Conservation (phyloP, 2,113 vertebrate species). For the Petrocephalus zakoni region DNA sequence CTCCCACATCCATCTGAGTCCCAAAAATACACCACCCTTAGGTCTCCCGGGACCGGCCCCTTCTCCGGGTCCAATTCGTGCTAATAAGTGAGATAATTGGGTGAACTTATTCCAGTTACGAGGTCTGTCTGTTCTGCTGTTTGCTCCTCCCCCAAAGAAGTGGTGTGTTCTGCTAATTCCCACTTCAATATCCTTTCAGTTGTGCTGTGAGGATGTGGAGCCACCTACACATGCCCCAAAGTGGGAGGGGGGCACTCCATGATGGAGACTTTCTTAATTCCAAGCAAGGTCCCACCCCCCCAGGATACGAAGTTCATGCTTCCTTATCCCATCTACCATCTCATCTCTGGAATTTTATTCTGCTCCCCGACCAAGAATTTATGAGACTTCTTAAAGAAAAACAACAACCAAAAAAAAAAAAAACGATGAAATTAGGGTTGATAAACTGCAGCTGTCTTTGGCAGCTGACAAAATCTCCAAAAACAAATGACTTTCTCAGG, state of each 20-base stretch:
- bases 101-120: conserved; percentile 16
- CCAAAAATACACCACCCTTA: conserved; percentile 5
- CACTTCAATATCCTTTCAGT: neutral
- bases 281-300: neutral
- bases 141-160: neutral
- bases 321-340: conserved; percentile 1
- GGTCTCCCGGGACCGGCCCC: neutral
- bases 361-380: neutral
- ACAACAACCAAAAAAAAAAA: neutral
- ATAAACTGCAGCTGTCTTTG: conserved; percentile 4
- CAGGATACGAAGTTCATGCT: neutral
- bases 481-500: neutral
- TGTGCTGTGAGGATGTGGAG: neutral
- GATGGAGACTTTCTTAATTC: neutral
- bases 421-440: neutral
- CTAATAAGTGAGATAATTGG: conserved; percentile 21
- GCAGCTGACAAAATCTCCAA: neutral
- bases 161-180: neutral
- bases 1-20: neutral
- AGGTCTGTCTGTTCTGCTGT: neutral
- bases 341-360: neutral
- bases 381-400: neutral
- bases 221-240: neutral
- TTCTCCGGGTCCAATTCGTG: conserved; percentile 9
- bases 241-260: neutral